Evolutionary conservation across 2,113 vertebrate genomes (phyloP), one percentile per base, ranked within the genome.

Genomic region (Channa maculata): DNA sequence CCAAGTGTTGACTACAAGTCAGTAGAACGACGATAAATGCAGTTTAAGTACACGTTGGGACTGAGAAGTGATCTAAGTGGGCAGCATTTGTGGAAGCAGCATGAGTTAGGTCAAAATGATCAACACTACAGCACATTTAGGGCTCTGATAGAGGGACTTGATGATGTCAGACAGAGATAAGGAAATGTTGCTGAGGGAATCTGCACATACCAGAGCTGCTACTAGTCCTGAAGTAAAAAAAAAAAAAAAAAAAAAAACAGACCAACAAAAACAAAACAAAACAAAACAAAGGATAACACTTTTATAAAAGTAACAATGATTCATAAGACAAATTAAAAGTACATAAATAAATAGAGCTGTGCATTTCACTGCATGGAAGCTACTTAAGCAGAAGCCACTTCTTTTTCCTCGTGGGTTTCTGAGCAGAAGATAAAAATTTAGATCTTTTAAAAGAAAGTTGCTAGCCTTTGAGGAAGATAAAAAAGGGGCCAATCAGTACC

Each of bases 331-430:
- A 87, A 84, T 79, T 58, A 72, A 75, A 87, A 84, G 82, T 83
- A 81, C 75, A 87, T 88, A 86, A 90, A 93, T 92, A 93, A 93
- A 93, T 91, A 93, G 73, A 87, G 88, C 84, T 89, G 83, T 90
- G 88, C 89, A 89, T 90, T 88, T 80, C 72, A 90, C 88, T 85
- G 85, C 81, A 81, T 79, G 68, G 83, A 88, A 80, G 76, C 75
- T 75, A 83, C 62, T 68, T 76, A 85, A 70, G 64, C 34, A 71
- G 48, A 82, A 76, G 78, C 51, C 34, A 53, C 48, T 77, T 75
- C 69, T 71, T 71, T 71, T 80, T 73, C 50, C 58, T 37, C 65
- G 62, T 79, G 65, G 41, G 52, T 65, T 51, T 41, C 10, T 15
- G 51, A 74, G 36, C 52, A 60, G 58, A 63, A 58, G 14, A 52